Evolutionary conservation across 1,140 invertebrate genomes (phyloP), one percentile per base, ranked within the genome.

Genomic region (Drosophila arizonae): DNA sequence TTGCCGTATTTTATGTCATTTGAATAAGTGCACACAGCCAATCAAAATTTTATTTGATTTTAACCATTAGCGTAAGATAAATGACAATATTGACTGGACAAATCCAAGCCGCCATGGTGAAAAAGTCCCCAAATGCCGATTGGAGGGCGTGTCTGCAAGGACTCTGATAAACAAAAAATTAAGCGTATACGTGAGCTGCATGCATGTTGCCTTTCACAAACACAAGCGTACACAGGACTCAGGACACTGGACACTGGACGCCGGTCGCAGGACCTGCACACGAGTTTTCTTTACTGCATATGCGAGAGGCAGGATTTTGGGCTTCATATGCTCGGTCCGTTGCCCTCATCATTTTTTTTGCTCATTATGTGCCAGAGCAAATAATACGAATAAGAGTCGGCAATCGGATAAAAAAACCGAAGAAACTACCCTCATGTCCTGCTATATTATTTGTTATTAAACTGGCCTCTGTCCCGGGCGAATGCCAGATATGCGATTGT

Each of bases 151-250:
- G 62, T 9, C 43, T 65, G 71, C 45, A 51, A 39, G 61, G 61
- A 6, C 11, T 50, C 82, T 66, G 68, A 82, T 77, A 84, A 87
- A 88, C 84, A 87, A 87, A 86, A 87, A 87, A 88, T 87, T 88
- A 88, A 88, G 66, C 84, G 70, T 73, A 82, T 77, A 87, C 82
- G 82, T 87, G 82, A 72, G 79, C 46, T 79, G 84, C 79, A 82
- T 88, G 63, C 63, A 43, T 9, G 15, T 39, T 21, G 60, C 41
- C 26, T 33, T 50, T 28, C 8, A 24, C 48, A 41, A 46, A 46
- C 24, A 41, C 39, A 17, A 63, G 21, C 2, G 21, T 24, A 2
- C 21, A 3, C 21, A 24, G 21, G 21, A 24, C 17, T 17, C 17
- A 17, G 17, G 17, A 17, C 17, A 0, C 17, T 0, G 17, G 17